Evolutionary conservation across 2,888 invertebrate species (phyloP).

Genomic region (Octodonta nipae): DNA sequence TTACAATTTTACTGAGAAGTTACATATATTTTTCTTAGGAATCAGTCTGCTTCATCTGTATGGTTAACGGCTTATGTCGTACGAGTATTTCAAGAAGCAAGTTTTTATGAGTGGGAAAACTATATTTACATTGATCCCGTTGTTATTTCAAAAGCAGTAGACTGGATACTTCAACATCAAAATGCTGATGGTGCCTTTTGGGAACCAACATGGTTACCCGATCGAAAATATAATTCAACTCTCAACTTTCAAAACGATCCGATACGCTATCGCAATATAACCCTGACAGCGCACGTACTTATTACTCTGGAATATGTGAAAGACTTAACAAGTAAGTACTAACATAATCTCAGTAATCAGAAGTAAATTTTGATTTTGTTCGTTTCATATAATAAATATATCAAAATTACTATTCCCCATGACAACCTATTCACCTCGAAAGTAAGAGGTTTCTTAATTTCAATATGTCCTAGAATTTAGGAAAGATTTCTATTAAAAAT

Average conservation of each 20-base stretch:
- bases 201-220: constrained; percentile 75
- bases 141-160: constrained; percentile 71
- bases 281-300: constrained; percentile 84
- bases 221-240: constrained; percentile 74
- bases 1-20: neutral
- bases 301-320: constrained; percentile 75
- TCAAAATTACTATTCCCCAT: too few relatives aligned
- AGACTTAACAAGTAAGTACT: constrained; percentile 48
- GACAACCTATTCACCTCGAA: too few relatives aligned
- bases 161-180: constrained; percentile 79
- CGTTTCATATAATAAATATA: too few relatives aligned
- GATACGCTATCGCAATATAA: constrained; percentile 63
- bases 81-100: constrained; percentile 77
- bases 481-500: too few relatives aligned
- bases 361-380: too few relatives aligned
- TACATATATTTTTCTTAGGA: constrained; percentile 39
- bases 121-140: constrained; percentile 84
- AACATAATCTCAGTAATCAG: too few relatives aligned
- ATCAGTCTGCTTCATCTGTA: constrained; percentile 73
- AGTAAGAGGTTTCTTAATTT: too few relatives aligned
- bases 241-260: constrained; percentile 40
- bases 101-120: constrained; percentile 95
- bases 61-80: constrained; percentile 90
- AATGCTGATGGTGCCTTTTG: constrained; percentile 76
- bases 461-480: too few relatives aligned